phyloP scores from a whole-genome alignment of 2,888 invertebrate genomes.

The Peribatodes rhomboidaria region DNA sequence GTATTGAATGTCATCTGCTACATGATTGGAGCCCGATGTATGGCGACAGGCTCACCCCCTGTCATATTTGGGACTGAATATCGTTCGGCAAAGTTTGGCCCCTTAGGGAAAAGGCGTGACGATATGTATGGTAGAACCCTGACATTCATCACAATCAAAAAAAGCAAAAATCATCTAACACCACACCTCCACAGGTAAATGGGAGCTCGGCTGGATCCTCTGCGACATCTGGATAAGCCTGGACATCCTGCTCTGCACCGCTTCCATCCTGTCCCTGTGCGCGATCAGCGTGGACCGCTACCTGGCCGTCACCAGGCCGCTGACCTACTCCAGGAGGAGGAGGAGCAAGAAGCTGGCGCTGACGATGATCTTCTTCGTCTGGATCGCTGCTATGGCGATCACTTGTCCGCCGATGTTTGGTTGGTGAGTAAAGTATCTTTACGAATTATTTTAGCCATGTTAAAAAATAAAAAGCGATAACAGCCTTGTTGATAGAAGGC shows the following conservation, averaged over 20 bases:
- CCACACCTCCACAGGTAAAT: conserved; percentile 86
- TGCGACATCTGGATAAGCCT: conserved; percentile 97
- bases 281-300: conserved; percentile 97
- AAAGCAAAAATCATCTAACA: neutral
- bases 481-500: no score
- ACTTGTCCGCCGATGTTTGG: conserved; percentile 98
- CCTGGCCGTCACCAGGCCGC: conserved; percentile 96
- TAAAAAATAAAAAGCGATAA: no score
- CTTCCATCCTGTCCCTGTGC: conserved; percentile 96
- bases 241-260: conserved; percentile 97
- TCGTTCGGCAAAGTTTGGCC: no score
- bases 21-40: no score
- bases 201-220: conserved; percentile 96
- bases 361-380: conserved; percentile 95
- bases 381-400: conserved; percentile 95
- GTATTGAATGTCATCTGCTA: no score
- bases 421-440: conserved; percentile 88
- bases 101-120: no score
- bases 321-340: conserved; percentile 95
- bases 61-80: no score
- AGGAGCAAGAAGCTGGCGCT: conserved; percentile 94
- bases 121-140: no score
- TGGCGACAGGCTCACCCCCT: no score
- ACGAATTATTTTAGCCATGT: no score
- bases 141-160: no score